Base-by-base conservation (phyloP, 2,113 vertebrate species). In the Sardina pilchardus region DNA sequence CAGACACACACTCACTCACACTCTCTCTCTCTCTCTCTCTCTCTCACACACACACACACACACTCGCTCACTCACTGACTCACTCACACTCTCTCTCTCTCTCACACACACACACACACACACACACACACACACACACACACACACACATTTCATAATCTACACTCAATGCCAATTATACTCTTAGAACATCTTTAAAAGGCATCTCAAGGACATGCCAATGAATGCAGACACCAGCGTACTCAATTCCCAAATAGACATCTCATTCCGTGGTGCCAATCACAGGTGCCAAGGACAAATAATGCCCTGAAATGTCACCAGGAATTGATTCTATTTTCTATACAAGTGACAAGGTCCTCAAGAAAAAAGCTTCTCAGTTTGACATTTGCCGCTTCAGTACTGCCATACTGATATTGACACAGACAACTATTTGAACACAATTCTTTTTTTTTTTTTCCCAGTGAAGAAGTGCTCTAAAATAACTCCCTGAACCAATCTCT, bases 71-170 rank as follows among this genome's bases (percentile, higher is more conserved):
- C 50, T 21, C 17, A 17, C 16, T 0, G 17, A 53, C 16, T 56
- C 45, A 78, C 80, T 82, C 48, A 85, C 82, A 81, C 63, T n/a
- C n/a, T n/a, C n/a, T n/a, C n/a, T n/a, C n/a, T n/a, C n/a, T n/a
- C n/a, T 0, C 50, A 53, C 16, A 78, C 45, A 78, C 80, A 85
- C 48, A 85, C 82, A 81, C 63, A 84, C 39, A 71, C 71, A n/a
- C 63, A 50, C 43, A 83, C 34, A 53, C 71, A 75, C 81, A 90
- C 92, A 71, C 63, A 16, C 50, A 67, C 50, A 53, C 17, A 17
- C 16, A 0, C 50, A 53, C 16, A 17, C 50, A 47, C 39, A 83
- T 36, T 83, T 63, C n/a, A 63, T 63, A 53, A 8, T 14, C 1
- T 14, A 39, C 24, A 50, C 50, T 34, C 24, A 75, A 34, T 34